Conservation (phyloP, 2,797 vertebrate genomes). For the Periophthalmus magnuspinnatus region DNA sequence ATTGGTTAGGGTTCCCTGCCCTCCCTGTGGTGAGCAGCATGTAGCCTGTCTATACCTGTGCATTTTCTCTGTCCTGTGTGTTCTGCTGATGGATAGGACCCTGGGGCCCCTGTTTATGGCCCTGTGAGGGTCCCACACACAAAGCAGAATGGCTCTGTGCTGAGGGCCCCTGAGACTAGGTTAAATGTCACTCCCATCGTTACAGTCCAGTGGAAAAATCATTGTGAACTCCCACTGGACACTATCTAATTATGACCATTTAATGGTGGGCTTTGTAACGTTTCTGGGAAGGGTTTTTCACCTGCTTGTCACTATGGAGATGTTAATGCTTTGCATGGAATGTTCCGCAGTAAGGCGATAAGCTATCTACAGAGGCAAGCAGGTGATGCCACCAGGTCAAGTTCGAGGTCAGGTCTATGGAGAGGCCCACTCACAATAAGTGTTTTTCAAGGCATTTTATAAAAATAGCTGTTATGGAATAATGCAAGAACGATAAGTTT, state of each 20-base stretch:
- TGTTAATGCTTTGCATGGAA: no score
- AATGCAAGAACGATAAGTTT: no score
- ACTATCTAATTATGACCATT: not conserved
- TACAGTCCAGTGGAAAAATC: conserved; percentile 39
- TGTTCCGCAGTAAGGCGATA: no score
- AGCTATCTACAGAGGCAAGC: no score
- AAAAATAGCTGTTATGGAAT: no score
- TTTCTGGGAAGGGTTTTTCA: no score
- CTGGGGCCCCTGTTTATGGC: conserved; percentile 58
- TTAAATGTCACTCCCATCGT: conserved; percentile 67
- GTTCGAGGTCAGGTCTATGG: no score
- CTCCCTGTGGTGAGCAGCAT: conserved; percentile 56
- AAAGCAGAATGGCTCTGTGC: conserved; percentile 55
- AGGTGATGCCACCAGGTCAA: no score
- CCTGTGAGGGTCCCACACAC: conserved; percentile 56
- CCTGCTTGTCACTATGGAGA: no score
- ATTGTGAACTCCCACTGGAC: not conserved
- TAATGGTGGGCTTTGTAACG: no score
- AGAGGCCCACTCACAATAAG: no score
- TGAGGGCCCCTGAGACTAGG: conserved; percentile 26
- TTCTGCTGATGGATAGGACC: conserved; percentile 54
- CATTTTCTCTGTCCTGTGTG: conserved; percentile 45
- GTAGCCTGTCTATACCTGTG: conserved; percentile 68
- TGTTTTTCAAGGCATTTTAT: no score
- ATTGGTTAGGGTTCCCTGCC: not conserved